phyloP scores from a whole-genome alignment of 2,888 invertebrate species.

The Dusona sp. region DNA sequence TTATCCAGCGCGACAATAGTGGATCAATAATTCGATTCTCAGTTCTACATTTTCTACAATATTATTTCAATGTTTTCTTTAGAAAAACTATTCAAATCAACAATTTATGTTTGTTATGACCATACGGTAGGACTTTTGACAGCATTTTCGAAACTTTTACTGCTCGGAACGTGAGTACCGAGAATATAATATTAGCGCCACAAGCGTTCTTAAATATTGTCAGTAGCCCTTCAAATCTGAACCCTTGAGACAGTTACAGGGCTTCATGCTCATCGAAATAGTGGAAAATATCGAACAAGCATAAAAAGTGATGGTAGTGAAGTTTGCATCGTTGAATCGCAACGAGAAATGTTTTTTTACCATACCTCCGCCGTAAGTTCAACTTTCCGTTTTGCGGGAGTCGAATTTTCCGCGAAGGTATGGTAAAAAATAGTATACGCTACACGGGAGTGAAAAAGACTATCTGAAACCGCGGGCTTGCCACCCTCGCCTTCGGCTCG shows the following conservation, averaged over 20 bases:
- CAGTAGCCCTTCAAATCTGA: slow-evolving; percentile 37
- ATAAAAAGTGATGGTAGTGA: no score
- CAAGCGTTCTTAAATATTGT: slow-evolving; percentile 34
- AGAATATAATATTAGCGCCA: slow-evolving; percentile 5
- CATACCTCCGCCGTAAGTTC: no score
- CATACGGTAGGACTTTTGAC: slow-evolving; percentile 17
- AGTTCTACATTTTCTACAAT: background rate
- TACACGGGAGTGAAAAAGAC: no score
- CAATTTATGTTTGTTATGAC: background rate
- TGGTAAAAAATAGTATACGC: no score
- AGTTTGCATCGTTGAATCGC: no score
- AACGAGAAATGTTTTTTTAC: no score
- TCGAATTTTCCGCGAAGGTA: no score
- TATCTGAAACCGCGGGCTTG: no score
- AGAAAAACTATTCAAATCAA: background rate
- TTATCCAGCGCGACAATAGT: background rate
- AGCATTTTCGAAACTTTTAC: slow-evolving; percentile 16
- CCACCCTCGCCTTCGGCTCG: no score
- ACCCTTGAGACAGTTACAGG: background rate
- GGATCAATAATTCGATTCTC: background rate
- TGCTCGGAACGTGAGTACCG: slow-evolving; percentile 1
- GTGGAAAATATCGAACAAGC: background rate
- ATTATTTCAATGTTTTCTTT: background rate
- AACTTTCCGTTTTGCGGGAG: no score
- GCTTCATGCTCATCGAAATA: background rate